Conservation (phyloP, 2,888 invertebrate species). For the Merodon equestris region DNA sequence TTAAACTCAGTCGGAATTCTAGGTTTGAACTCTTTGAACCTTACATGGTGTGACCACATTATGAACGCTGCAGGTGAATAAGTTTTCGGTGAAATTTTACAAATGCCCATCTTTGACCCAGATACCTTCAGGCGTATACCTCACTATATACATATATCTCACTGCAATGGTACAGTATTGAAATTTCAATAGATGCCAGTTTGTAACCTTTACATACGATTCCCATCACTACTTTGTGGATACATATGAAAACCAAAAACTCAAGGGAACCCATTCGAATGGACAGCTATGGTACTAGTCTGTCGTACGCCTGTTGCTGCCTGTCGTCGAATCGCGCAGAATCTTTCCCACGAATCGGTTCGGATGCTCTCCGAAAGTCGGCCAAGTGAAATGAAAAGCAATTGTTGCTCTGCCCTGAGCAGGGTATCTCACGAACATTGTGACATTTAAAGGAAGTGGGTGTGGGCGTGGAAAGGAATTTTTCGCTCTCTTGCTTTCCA, state of each 20-base stretch:
- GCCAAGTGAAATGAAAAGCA: constrained; percentile 64
- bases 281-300: not conserved
- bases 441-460: constrained; percentile 17
- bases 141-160: too few relatives aligned
- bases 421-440: constrained; percentile 30
- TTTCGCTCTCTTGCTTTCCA: constrained; percentile 41
- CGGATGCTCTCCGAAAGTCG: constrained; percentile 29
- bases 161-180: not conserved
- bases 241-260: constrained; percentile 20
- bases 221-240: not conserved
- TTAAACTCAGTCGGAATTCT: too few relatives aligned
- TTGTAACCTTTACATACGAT: constrained; percentile 44
- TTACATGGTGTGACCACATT: too few relatives aligned
- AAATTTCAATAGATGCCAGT: constrained; percentile 26
- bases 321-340: constrained; percentile 31
- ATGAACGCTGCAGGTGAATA: too few relatives aligned
- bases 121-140: too few relatives aligned
- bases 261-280: too few relatives aligned
- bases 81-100: too few relatives aligned
- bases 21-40: too few relatives aligned
- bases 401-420: constrained; percentile 60
- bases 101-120: too few relatives aligned
- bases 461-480: constrained; percentile 67
- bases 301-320: constrained; percentile 59
- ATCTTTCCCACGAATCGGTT: constrained; percentile 53